A percentile compares a stretch with the other conserved stretches of the same genome.
phyloP scores from a whole-genome alignment of 2,888 invertebrate species.

The Marasmarcha lunaedactyla region DNA sequence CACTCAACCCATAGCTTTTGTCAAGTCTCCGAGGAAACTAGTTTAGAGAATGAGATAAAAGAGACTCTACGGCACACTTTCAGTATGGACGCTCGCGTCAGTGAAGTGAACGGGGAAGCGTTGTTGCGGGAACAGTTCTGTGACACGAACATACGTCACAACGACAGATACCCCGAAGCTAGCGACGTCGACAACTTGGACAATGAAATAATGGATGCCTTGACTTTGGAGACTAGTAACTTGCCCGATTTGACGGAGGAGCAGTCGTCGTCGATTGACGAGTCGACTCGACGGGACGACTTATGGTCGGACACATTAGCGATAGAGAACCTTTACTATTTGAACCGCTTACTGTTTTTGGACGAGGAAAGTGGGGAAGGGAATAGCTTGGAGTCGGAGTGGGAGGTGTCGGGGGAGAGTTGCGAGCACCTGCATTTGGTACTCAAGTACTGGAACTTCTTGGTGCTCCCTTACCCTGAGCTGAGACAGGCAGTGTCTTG shows the following conservation, averaged over 20 bases:
- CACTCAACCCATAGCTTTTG: conserved; percentile 27
- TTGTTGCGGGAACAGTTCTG: conserved; percentile 24
- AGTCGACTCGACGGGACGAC: conserved; percentile 48
- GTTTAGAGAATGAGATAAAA: conserved; percentile 17
- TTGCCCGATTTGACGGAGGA: conserved; percentile 52
- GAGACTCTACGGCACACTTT: conserved; percentile 24
- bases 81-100: conserved; percentile 25
- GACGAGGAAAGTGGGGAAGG: conserved; percentile 33
- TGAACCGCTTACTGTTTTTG: conserved; percentile 36
- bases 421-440: conserved; percentile 50
- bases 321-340: conserved; percentile 39
- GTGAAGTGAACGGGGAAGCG: conserved; percentile 19
- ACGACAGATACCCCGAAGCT: conserved; percentile 52
- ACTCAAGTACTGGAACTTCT: conserved; percentile 47
- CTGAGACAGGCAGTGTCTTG: conserved; percentile 42
- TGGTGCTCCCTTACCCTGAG: conserved; percentile 43
- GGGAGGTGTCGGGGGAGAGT: conserved; percentile 39
- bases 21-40: conserved; percentile 17
- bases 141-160: conserved; percentile 56
- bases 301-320: conserved; percentile 33
- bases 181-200: conserved; percentile 48
- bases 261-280: conserved; percentile 47
- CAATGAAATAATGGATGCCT: conserved; percentile 45
- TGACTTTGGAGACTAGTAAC: conserved; percentile 45
- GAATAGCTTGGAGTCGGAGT: conserved; percentile 36